These are phyloP conservation scores for Phyllotreta cruciferae DNA, from an alignment of 2,888 invertebrate genomes.

Conservation along the genomic window DNA sequence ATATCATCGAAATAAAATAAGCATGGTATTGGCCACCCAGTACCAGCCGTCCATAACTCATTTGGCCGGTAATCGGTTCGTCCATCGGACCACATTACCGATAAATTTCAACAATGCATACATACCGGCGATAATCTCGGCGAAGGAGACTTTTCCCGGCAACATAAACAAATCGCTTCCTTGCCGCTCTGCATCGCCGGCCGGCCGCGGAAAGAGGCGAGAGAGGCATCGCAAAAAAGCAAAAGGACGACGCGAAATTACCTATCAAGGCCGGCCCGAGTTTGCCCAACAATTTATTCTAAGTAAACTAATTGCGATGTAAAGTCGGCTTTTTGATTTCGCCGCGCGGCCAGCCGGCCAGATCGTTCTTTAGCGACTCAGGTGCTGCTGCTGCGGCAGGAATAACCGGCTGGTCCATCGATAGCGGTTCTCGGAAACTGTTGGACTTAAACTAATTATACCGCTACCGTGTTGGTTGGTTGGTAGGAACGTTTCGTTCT, in stretches of 20 bases:
- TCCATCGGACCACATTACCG: no score
- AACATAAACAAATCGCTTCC: no score
- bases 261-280: slow-evolving; percentile 31
- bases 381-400: slow-evolving; percentile 17
- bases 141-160: no score
- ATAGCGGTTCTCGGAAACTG: slow-evolving; percentile 42
- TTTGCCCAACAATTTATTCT: slow-evolving; percentile 45
- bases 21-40: no score
- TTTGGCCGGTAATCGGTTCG: no score
- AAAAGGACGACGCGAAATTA: slow-evolving; percentile 25
- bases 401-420: slow-evolving; percentile 30
- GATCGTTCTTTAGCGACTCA: slow-evolving; percentile 14
- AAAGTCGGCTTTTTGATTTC: slow-evolving; percentile 46
- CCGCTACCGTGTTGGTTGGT: slow-evolving; percentile 41
- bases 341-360: slow-evolving; percentile 41
- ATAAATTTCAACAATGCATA: no score
- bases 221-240: slow-evolving; percentile 15
- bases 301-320: slow-evolving; percentile 49
- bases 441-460: slow-evolving; percentile 44
- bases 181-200: no score
- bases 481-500: slow-evolving; percentile 25
- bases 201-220: no score
- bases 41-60: no score
- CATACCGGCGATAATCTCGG: no score
- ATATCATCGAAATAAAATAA: no score